Percentiles rank a stretch among this genome's conserved stretches.
phyloP scores from a whole-genome alignment of 2,113 vertebrate species.

The Pelusios castaneus region DNA sequence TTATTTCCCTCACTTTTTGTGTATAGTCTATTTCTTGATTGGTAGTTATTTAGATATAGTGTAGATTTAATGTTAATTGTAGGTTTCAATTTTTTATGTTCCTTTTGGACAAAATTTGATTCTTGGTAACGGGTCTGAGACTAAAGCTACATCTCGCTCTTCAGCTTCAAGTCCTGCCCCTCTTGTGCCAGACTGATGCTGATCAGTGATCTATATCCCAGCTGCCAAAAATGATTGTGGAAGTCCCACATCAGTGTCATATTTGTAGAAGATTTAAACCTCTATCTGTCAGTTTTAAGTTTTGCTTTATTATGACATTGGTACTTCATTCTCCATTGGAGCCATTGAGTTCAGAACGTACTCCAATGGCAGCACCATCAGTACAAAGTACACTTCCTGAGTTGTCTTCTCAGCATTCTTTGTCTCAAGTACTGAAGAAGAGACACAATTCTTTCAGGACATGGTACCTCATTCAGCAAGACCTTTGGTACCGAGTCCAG shows the following conservation, averaged over 20 bases:
- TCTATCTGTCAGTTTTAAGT: not conserved
- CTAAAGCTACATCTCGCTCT: not conserved
- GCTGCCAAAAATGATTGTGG: not conserved
- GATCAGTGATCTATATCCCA: not conserved
- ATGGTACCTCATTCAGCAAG: no score
- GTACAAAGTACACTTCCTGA: no score
- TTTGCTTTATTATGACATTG: no score
- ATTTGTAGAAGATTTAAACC: not conserved
- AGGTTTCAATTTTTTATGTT: not conserved
- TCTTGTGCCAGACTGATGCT: not conserved
- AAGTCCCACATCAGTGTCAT: not conserved
- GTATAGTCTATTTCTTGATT: not conserved
- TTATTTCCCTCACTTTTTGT: not conserved
- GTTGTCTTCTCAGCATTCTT: no score
- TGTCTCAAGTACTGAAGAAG: no score
- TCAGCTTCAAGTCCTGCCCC: not conserved
- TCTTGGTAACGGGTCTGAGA: not conserved
- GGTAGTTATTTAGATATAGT: not conserved
- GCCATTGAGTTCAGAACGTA: no score
- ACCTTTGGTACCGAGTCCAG: no score
- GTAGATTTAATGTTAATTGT: not conserved
- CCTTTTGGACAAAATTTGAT: not conserved
- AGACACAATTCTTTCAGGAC: no score
- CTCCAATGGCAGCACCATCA: no score
- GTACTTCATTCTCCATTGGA: no score